Evolutionary conservation across 2,888 invertebrate species (phyloP).

Genomic region (Pomacea canaliculata): DNA sequence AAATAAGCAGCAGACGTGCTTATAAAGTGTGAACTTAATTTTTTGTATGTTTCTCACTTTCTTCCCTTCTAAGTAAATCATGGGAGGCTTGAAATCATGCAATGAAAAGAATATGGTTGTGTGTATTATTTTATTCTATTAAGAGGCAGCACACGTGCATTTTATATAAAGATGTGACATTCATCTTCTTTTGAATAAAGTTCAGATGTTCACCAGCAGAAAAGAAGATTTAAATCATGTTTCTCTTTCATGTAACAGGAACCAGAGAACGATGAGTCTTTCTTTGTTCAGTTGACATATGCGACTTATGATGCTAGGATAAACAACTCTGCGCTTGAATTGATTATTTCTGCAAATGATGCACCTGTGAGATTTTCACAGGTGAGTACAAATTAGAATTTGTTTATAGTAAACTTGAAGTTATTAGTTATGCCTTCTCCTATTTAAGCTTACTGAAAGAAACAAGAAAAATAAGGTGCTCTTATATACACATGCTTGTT

Average conservation of each 20-base stretch:
- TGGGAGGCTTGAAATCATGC: too few species aligned
- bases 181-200: too few species aligned
- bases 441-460: not conserved
- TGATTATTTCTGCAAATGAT: constrained; percentile 62
- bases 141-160: too few species aligned
- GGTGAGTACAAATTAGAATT: constrained; percentile 39
- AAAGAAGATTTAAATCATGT: not conserved
- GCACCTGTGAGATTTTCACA: constrained; percentile 63
- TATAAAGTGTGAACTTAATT: too few species aligned
- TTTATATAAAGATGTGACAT: too few species aligned
- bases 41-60: too few species aligned
- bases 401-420: not conserved
- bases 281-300: constrained; percentile 47
- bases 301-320: constrained; percentile 50
- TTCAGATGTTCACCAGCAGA: too few species aligned
- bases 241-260: constrained; percentile 39
- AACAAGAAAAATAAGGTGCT: not conserved
- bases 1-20: too few species aligned
- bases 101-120: too few species aligned
- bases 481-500: not conserved
- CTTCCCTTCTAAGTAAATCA: too few species aligned
- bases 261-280: constrained; percentile 63
- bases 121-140: too few species aligned
- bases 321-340: constrained; percentile 33
- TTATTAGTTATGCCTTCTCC: not conserved